phyloP scores from a whole-genome alignment of 2,888 invertebrate species.

The Nomada lathburiana region DNA sequence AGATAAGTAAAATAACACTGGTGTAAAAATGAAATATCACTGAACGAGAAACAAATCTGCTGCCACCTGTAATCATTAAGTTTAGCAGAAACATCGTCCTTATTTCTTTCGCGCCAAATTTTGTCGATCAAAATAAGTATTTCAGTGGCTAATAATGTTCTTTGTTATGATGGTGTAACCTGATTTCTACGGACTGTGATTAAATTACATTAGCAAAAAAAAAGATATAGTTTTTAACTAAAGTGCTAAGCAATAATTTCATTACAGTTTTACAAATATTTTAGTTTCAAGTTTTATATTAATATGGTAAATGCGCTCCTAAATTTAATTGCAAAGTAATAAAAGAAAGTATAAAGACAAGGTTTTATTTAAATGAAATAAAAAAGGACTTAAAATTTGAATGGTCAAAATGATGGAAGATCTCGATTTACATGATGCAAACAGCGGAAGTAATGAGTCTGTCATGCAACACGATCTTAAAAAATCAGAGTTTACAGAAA shows the following conservation, averaged over 20 bases:
- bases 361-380: not conserved
- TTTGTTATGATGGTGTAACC: not conserved
- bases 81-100: not conserved
- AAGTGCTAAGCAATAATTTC: not conserved
- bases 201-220: not conserved
- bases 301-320: not conserved
- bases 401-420: constrained; percentile 14
- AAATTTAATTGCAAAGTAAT: not conserved
- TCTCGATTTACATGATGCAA: not conserved
- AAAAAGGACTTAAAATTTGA: not conserved
- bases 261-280: not conserved
- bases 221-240: not conserved
- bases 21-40: not conserved
- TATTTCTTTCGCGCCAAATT: constrained; percentile 35
- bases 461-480: not conserved
- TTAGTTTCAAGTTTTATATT: too few relatives aligned
- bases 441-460: not conserved
- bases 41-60: not conserved
- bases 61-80: not conserved
- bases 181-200: not conserved
- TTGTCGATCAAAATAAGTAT: not conserved
- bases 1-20: not conserved
- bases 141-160: not conserved
- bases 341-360: not conserved
- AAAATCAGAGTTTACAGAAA: not conserved